Evolutionary conservation across 2,888 invertebrate species (phyloP), one percentile per base, ranked within the genome.

Genomic region (Pristionchus entomophagus): DNA sequence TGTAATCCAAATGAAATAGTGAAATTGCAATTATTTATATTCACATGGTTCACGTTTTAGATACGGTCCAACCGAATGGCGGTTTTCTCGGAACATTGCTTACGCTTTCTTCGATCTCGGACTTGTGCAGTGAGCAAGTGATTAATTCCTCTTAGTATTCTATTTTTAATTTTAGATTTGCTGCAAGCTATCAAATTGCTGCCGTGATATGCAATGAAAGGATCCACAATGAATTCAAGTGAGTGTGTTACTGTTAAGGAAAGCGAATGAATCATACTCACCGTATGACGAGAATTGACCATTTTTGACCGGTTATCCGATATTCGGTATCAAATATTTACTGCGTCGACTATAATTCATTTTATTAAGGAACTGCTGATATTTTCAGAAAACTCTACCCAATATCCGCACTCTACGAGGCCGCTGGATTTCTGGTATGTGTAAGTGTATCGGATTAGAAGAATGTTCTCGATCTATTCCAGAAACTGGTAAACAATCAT

Each of bases 31-130:
- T n/a, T n/a, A n/a, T n/a, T n/a, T n/a, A 56, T 45, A 56, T 56
- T 56, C 49, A 49, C 49, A 56, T 56, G n/a, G n/a, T 56, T 22
- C 5, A 56, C 19, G n/a, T 56, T 17, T 17, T 22, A 56, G 56
- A 22, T 56, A 56, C 8, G 41, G 35, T 1, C 69, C 69, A 69
- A 38, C 38, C 4, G 69, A 35, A 6, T 69, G 69, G 69, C 2
- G 6, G 8, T 22, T 69, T 8, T 0, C n/a, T 22, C 35, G 69
- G 8, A 41, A 69, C 29, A 41, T 69, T 6, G 69, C 69, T 4
- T 69, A 69, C n/a, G 69, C 69, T 17, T 35, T 38, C 41, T 69
- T 69, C 41, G 69, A 69, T 41, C 69, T 69, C 22, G 69, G 69
- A 1, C 2, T 69, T 4, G 41, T 35, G 6, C 38, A 38, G 69